Percentiles rank a stretch among this genome's conserved stretches.
Evolutionary conservation across 2,797 vertebrate species (phyloP).

Genomic region (Geotrypetes seraphini): DNA sequence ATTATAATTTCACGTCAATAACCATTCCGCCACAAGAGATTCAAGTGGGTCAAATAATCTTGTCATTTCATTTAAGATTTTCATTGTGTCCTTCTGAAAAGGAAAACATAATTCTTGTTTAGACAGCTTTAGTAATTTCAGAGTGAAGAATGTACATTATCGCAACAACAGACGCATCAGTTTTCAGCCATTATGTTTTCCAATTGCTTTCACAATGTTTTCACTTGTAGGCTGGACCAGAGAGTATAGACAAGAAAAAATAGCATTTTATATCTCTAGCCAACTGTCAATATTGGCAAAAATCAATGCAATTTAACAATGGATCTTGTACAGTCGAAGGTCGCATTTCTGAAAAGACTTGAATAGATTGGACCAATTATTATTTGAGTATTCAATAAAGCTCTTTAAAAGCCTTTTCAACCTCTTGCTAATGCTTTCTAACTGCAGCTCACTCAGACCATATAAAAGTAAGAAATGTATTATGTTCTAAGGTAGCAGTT

Average conservation of each 20-base stretch:
- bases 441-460: too few relatives aligned
- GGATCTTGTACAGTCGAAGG: conserved; percentile 34
- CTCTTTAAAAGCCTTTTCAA: too few relatives aligned
- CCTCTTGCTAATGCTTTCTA: too few relatives aligned
- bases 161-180: conserved; percentile 51
- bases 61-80: conserved; percentile 60
- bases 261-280: conserved; percentile 46
- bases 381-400: too few relatives aligned
- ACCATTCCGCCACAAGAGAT: conserved; percentile 36
- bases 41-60: conserved; percentile 52
- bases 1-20: conserved; percentile 33
- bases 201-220: conserved; percentile 49
- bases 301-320: conserved; percentile 47
- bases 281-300: conserved; percentile 52
- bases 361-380: too few relatives aligned
- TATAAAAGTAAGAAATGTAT: too few relatives aligned
- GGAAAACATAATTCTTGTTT: conserved; percentile 59
- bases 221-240: conserved; percentile 28
- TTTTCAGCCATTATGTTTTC: conserved; percentile 57
- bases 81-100: conserved; percentile 53
- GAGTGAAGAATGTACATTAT: conserved; percentile 54
- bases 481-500: too few relatives aligned
- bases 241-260: conserved; percentile 26
- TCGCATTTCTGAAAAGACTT: conserved; percentile 27
- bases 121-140: conserved; percentile 54